Conservation (phyloP, 2,113 vertebrate species). For the Tachysurus fulvidraco region DNA sequence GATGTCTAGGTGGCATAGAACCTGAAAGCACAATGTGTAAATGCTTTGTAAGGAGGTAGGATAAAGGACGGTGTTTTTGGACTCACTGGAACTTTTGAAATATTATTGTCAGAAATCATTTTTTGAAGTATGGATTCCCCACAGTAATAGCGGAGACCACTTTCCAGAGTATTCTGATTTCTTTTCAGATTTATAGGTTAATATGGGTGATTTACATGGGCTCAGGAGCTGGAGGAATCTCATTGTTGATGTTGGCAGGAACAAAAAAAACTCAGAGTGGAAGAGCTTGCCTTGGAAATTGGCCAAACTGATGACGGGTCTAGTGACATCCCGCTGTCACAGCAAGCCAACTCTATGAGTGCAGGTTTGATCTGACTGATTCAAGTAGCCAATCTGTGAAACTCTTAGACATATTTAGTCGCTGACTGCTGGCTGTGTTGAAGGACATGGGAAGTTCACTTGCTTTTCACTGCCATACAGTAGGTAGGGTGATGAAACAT, state of each 20-base stretch:
- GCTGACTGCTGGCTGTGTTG: not conserved
- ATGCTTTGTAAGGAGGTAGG: not conserved
- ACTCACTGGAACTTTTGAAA: not conserved
- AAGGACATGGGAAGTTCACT: not conserved
- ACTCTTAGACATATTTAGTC: not conserved
- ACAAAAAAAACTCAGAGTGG: not conserved
- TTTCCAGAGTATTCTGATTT: not conserved
- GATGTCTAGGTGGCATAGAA: not conserved
- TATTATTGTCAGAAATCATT: not conserved
- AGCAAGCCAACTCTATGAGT: slow-evolving; percentile 1
- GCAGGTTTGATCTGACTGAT: not conserved
- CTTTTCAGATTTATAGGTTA: not conserved
- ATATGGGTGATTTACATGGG: not conserved
- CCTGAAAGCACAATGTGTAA: not conserved
- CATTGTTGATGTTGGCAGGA: not conserved
- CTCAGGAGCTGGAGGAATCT: not conserved
- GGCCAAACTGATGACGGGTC: not conserved
- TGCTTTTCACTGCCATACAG: not conserved
- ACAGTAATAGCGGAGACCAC: not conserved
- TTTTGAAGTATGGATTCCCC: not conserved
- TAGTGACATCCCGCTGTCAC: not conserved
- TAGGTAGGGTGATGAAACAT: not conserved
- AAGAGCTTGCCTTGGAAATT: not conserved
- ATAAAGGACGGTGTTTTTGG: not conserved
- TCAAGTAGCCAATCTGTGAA: not conserved